Evolutionary conservation across 2,888 invertebrate species (phyloP), one percentile per base, ranked within the genome.

Genomic region (Oscheius sp.): DNA sequence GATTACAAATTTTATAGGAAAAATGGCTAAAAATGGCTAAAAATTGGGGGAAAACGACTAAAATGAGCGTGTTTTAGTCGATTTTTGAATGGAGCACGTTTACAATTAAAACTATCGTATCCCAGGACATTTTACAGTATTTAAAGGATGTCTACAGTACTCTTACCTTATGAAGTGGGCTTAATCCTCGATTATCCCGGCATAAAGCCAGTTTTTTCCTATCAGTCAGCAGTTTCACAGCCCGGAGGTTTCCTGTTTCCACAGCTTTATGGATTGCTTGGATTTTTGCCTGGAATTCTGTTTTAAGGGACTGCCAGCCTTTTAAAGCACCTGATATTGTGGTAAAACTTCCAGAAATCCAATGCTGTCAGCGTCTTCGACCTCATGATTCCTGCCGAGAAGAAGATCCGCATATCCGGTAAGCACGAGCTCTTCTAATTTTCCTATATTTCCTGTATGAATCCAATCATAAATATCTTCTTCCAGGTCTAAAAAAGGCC

Each of bases 341-440:
- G 93, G 93, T n/a, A 95, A 93, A n/a, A 94, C 94, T 85, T 94
- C 94, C 68, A 96, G 90, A 89, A 96, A 96, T 85, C 92, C 91
- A 80, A 92, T 90, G 13, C 92, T 92, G 49, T 88, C 88, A 1
- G 82, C 78, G 58, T 88, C 87, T 53, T 88, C 86, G 2, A 86
- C 79, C 58, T 79, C 79, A 68, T 79, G 76, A 70, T 85, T 91
- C 91, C 93, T 92, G 5, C 73, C 93, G 92, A 85, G 93, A 89
- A 85, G 94, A 90, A 90, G 93, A 92, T 78, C 93, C 91, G 96
- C 96, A 87, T 95, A 93, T 2, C 96, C 96, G 84, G 93, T 94
- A 25, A 96, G 91, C 16, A 96, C 95, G 84, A 96, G 90, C 68
- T 93, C 92, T 29, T 96, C 96, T 86, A 96, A 90, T 90, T 94